Evolutionary conservation across 2,797 vertebrate species (phyloP).

Genomic region (Chelonia mydas): DNA sequence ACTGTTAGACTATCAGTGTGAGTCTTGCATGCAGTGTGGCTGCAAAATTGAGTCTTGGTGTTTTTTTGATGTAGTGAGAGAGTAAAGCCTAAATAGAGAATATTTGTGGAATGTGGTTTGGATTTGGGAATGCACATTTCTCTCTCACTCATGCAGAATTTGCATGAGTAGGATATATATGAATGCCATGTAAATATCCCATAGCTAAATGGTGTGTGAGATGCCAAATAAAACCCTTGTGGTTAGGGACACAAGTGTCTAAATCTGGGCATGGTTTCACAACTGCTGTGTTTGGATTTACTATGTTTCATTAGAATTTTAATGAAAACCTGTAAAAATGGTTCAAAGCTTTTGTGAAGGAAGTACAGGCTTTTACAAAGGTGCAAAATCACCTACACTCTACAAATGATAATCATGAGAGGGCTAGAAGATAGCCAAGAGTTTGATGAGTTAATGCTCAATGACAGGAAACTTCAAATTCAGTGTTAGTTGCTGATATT

Average conservation of each 20-base stretch:
- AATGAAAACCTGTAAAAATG: background rate
- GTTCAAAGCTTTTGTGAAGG: background rate
- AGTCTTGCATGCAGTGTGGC: background rate
- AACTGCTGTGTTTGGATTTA: background rate
- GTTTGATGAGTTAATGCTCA: background rate
- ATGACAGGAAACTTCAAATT: background rate
- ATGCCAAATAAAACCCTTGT: background rate
- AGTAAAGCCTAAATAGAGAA: background rate
- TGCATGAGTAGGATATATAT: background rate
- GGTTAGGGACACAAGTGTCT: background rate
- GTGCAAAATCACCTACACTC: background rate
- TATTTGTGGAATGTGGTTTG: background rate
- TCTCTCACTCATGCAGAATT: background rate
- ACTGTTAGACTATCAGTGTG: background rate
- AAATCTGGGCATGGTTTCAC: background rate
- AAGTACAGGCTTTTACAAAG: background rate
- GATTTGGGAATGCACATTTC: background rate
- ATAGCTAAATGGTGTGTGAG: background rate
- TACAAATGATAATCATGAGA: background rate
- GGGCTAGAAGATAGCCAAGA: background rate
- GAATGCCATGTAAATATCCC: background rate
- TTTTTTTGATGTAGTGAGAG: background rate
- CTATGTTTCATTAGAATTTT: background rate
- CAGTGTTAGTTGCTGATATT: background rate
- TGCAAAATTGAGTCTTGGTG: slow-evolving; percentile 1